phyloP scores from a whole-genome alignment of 2,113 vertebrate genomes.

The Cygnus buccinator region DNA sequence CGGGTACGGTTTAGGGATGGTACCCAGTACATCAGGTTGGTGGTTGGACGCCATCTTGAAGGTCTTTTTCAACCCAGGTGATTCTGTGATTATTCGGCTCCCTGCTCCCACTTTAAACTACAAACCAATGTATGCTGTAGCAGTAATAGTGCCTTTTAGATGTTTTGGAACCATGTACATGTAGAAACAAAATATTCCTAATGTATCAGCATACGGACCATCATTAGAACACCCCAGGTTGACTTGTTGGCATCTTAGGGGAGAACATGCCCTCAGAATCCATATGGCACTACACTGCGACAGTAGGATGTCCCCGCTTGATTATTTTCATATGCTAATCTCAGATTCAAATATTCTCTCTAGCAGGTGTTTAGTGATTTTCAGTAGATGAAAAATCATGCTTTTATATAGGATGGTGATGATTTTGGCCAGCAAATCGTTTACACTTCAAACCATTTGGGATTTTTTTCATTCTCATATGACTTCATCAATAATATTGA shows the following conservation, averaged over 20 bases:
- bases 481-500: not conserved
- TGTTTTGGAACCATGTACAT: fast-evolving
- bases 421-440: not conserved
- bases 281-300: not conserved
- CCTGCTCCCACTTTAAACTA: not conserved
- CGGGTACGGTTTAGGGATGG: no score
- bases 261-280: not conserved
- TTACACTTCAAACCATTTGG: not conserved
- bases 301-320: fast-evolving
- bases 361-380: not conserved
- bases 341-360: not conserved
- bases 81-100: not conserved
- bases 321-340: not conserved
- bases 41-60: no score
- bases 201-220: not conserved
- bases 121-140: not conserved
- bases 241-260: not conserved
- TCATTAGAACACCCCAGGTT: not conserved
- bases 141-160: not conserved
- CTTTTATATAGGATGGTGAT: not conserved
- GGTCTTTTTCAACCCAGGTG: no score
- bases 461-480: not conserved
- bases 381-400: not conserved
- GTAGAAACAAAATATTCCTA: not conserved
- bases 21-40: no score